Evolutionary conservation across 1,140 invertebrate genomes (phyloP).

Genomic region (Drosophila parabipectinata): DNA sequence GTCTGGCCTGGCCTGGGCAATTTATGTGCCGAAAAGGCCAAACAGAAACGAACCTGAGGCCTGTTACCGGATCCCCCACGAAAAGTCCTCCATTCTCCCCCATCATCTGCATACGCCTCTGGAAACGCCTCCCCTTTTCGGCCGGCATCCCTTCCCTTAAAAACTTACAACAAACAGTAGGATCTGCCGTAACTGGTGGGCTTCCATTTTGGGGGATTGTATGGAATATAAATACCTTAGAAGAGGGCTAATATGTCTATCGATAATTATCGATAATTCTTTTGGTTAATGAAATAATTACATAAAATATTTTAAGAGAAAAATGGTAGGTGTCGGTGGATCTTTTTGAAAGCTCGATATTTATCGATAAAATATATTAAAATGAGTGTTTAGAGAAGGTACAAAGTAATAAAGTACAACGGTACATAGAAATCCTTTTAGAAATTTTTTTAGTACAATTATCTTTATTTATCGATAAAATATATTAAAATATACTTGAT

Average conservation of each 20-base stretch:
- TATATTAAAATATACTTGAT: too few species aligned
- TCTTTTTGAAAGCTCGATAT: too few species aligned
- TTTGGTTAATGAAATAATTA: too few species aligned
- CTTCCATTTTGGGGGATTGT: background rate
- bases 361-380: too few species aligned
- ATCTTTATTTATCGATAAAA: too few species aligned
- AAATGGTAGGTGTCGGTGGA: too few species aligned
- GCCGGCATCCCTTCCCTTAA: background rate
- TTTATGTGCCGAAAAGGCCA: constrained; percentile 66
- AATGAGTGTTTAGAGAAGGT: too few species aligned
- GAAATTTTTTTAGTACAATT: too few species aligned
- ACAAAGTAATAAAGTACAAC: too few species aligned
- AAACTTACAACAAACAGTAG: constrained; percentile 3
- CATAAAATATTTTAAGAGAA: too few species aligned
- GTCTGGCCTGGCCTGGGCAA: constrained; percentile 41
- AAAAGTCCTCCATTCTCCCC: constrained; percentile 7
- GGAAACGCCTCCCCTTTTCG: background rate
- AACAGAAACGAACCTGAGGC: constrained; percentile 41
- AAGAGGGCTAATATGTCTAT: background rate
- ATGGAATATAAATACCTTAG: background rate
- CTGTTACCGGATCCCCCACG: constrained; percentile 28
- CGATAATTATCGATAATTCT: too few species aligned
- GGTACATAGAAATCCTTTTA: too few species aligned
- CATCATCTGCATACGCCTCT: background rate
- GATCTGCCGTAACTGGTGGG: background rate